A percentile compares a stretch with the other conserved stretches of the same genome.
Evolutionary conservation across 1,140 invertebrate genomes (phyloP).

Genomic region (Paraescarpia echinospica): DNA sequence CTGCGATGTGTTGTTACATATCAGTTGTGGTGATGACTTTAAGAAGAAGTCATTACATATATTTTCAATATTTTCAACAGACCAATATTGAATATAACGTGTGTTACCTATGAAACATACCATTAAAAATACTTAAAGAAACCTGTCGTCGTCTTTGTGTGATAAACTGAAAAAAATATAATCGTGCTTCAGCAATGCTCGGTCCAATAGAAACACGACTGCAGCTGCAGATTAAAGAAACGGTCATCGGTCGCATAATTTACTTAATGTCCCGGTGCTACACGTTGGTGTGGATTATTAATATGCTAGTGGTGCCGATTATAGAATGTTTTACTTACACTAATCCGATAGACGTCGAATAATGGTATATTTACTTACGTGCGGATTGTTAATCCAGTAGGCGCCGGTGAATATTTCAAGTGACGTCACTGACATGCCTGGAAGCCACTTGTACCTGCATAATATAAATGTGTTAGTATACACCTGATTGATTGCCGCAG

Average conservation of each 20-base stretch:
- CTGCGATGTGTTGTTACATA: too few relatives aligned
- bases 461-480: neutral
- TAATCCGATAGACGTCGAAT: neutral
- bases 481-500: neutral
- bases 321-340: neutral
- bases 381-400: slow-evolving; percentile 53
- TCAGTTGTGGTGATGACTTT: too few relatives aligned
- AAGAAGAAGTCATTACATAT: too few relatives aligned
- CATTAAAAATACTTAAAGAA: too few relatives aligned
- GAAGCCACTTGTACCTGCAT: slow-evolving; percentile 44
- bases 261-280: neutral
- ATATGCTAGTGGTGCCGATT: neutral
- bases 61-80: too few relatives aligned
- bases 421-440: slow-evolving; percentile 52
- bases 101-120: too few relatives aligned
- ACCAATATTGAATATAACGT: too few relatives aligned
- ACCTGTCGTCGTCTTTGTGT: neutral
- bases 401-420: slow-evolving; percentile 54
- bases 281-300: neutral
- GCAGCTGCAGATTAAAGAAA: neutral
- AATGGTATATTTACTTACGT: slow-evolving; percentile 42
- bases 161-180: neutral
- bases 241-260: neutral
- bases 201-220: neutral
- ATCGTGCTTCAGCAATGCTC: too few relatives aligned